phyloP scores from a whole-genome alignment of 2,797 vertebrate genomes.

The Premnoplex brunnescens region DNA sequence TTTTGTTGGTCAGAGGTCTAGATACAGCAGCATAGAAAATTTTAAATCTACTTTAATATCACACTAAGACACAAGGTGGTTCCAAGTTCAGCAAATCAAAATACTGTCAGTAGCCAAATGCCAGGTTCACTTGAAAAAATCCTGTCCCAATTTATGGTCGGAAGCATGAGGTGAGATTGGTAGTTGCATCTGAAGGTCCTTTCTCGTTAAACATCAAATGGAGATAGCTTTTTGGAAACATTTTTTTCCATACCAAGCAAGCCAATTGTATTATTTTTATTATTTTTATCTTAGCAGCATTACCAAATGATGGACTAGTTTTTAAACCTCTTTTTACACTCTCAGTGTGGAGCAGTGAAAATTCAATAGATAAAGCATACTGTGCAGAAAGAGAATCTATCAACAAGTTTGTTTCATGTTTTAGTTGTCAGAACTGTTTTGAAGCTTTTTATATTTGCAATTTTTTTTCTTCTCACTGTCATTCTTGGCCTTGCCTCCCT shows the following conservation, averaged over 20 bases:
- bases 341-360: neutral
- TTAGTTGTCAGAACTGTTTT: constrained; percentile 4
- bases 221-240: neutral
- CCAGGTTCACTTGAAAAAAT: neutral
- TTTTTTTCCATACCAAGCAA: neutral
- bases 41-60: neutral
- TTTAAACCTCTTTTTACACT: neutral
- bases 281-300: neutral
- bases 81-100: neutral
- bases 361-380: neutral
- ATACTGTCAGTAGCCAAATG: neutral
- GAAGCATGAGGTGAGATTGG: neutral
- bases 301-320: neutral
- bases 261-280: neutral
- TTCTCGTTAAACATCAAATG: neutral
- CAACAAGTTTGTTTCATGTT: constrained; percentile 6
- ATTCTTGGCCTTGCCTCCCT: neutral
- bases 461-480: neutral
- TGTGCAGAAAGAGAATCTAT: neutral
- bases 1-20: neutral
- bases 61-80: neutral
- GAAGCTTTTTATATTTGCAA: neutral
- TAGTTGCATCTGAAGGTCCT: neutral
- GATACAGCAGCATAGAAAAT: neutral
- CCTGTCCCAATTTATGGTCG: neutral